Evolutionary conservation across 1,140 invertebrate species (phyloP), one percentile per base, ranked within the genome.

Genomic region (Drosophila lowei): DNA sequence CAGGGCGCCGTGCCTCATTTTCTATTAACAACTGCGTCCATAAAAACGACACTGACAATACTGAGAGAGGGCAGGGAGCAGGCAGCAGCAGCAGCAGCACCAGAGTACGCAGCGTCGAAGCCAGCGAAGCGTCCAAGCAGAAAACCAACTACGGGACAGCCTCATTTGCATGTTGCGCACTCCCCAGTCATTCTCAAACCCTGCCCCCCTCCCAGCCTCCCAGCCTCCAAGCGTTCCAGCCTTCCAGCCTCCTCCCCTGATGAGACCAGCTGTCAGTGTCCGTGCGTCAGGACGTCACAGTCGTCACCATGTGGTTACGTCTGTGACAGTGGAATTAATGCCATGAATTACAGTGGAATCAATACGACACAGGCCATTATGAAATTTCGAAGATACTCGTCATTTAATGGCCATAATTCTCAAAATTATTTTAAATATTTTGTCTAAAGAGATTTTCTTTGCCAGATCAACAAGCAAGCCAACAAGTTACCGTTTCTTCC

Each of bases 21-120:
- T 86, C 83, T 86, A 86, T 86, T 86, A 86, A 86, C 83, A 86
- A 86, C 83, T 86, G 83, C 66, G 83, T 78, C 71, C 83, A 86
- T 86, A 88, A 86, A 86, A 84, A 88, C 74, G 61, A 77, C 61
- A 74, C 68, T 70, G 66, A 65, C 77, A 66, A 56, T 44, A 43
- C 8, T 3, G 18, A 16, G 25, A 44, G 25, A 28, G 66, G 52
- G 44, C 38, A 68, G 55, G 49, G 52, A 5, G 5, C 21, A 23
- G 21, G 1, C 21, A 23, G 21, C 4, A 23, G 21, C 23, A 23
- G 23, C 23, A 23, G 18, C 63, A 34, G 30, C 30, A 2, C 8
- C 8, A 11, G 34, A 38, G 34, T 68, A 68, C 67, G 66, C 66
- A 68, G 66, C 66, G 34, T 38, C 34, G 67, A 61, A 86, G 80